phyloP scores from a whole-genome alignment of 2,888 invertebrate species.

The Trichacis sp. region DNA sequence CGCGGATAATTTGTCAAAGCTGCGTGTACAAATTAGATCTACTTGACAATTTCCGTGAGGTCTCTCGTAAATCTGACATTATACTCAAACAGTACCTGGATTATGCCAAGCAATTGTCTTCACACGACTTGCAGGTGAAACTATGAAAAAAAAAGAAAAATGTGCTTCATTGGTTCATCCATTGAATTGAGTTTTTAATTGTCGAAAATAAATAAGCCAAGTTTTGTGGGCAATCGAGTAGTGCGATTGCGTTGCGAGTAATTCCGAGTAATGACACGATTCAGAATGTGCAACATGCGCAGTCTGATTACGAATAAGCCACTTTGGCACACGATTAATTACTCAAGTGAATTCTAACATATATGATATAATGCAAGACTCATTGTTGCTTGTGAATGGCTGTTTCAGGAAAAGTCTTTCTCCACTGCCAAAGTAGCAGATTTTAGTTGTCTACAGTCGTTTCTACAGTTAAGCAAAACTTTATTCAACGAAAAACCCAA shows the following conservation, averaged over 20 bases:
- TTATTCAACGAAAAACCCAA: conserved; percentile 64
- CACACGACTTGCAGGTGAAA: conserved; percentile 76
- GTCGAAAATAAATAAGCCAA: too few species aligned
- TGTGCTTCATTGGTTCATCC: not conserved
- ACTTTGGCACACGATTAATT: too few species aligned
- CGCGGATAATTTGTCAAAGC: conserved; percentile 81
- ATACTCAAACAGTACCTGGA: conserved; percentile 82
- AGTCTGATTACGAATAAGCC: conserved; percentile 62
- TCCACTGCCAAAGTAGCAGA: conserved; percentile 67
- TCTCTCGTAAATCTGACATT: conserved; percentile 81
- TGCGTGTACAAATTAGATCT: conserved; percentile 83
- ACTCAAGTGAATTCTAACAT: too few species aligned
- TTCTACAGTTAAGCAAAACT: conserved; percentile 63
- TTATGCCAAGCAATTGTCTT: conserved; percentile 75
- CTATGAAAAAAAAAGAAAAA: conserved; percentile 1
- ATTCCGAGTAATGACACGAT: conserved; percentile 65
- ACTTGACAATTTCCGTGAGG: conserved; percentile 81
- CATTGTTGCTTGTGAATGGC: too few species aligned
- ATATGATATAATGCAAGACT: too few species aligned
- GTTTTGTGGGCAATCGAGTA: too few species aligned
- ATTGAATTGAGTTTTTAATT: too few species aligned
- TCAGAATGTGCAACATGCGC: conserved; percentile 61
- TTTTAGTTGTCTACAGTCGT: conserved; percentile 60
- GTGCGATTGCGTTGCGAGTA: too few species aligned
- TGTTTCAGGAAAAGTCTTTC: conserved; percentile 62